Base-by-base conservation (phyloP, 2,113 vertebrate genomes). In the Hystrix brachyura region DNA sequence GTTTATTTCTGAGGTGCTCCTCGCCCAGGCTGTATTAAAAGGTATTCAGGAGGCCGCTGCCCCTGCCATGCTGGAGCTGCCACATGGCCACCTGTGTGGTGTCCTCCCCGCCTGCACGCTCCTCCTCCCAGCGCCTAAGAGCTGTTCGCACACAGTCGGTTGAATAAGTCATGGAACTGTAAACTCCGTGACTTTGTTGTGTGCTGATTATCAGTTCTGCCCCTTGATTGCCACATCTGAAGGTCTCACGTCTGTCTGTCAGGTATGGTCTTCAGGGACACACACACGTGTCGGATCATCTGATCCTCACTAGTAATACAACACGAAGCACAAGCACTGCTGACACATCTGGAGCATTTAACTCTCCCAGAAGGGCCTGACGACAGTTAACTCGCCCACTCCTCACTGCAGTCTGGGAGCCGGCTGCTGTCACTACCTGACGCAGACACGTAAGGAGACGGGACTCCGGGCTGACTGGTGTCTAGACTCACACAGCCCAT, bases 51-150 rank as follows among this genome's bases (percentile, higher is more conserved):
- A 74, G 90, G 67, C 32, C 25, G 2, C 32, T 23, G 0, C 0
- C 38, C 9, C 32, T 18, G 12, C 69, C n/a, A 18, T 8, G 0
- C 87, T 13, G 23, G n/a, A 76, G 57, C 27, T 62, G 7, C 8
- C 5, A 60, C 3, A 2, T 62, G 55, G 34, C 7, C 23, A 38
- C 27, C 5, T 53, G 32, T 32, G 6, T 19, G 1, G 12, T 4
- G 1, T 7, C 2, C 4, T 15, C 10, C 32, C 25, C n/a, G 65
- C 1, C 0, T 15, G 13, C 5, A 4, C 14, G 1, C 15, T 23
- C 15, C 34, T 5, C 55, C 78, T 83, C 60, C 69, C 21, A n/a
- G 60, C 34, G 18, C 80, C 51, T 64, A 5, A 13, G 48, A 51
- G 25, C 46, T 38, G 17, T 25, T 53, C 53, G 17, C 32, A 71